Percentiles rank a stretch among this genome's conserved stretches.
Conservation (phyloP, 2,888 invertebrate genomes). For the Lithophane leautieri region DNA sequence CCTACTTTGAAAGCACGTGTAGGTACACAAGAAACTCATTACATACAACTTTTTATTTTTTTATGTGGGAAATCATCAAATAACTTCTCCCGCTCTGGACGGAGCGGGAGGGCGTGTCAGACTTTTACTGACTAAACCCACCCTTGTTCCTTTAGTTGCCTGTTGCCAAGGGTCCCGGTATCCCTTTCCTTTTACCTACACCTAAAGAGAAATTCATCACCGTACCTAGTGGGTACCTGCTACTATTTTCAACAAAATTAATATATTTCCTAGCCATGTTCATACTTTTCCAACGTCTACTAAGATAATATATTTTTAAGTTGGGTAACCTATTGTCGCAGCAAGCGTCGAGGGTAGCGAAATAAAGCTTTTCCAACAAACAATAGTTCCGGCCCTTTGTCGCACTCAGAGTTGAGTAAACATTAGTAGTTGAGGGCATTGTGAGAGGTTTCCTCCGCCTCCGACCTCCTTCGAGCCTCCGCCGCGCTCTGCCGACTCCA, state of each 20-base stretch:
- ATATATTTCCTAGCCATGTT: slow-evolving; percentile 25
- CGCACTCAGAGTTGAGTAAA: slow-evolving; percentile 88
- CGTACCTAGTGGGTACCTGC: not conserved
- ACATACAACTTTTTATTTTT: too few relatives aligned
- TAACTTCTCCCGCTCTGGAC: too few relatives aligned
- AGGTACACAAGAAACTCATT: not conserved
- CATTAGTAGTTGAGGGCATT: slow-evolving; percentile 89
- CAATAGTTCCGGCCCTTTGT: slow-evolving; percentile 91
- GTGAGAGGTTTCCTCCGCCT: slow-evolving; percentile 74
- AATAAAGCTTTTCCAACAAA: slow-evolving; percentile 90
- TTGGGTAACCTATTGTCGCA: slow-evolving; percentile 90
- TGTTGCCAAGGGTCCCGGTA: too few relatives aligned
- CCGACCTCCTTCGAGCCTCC: slow-evolving; percentile 57
- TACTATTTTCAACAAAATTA: not conserved
- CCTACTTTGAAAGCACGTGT: not conserved
- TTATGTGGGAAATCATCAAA: too few relatives aligned
- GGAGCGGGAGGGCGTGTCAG: too few relatives aligned
- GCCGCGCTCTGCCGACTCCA: slow-evolving; percentile 69
- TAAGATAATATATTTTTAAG: slow-evolving; percentile 89
- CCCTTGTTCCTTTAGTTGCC: too few relatives aligned
- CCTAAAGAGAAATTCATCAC: not conserved
- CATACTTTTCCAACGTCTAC: slow-evolving; percentile 77
- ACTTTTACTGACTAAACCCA: too few relatives aligned
- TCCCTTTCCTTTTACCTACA: too few relatives aligned
- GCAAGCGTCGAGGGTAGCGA: slow-evolving; percentile 87